phyloP scores from a whole-genome alignment of 2,797 vertebrate genomes.

The Ara ararauna region DNA sequence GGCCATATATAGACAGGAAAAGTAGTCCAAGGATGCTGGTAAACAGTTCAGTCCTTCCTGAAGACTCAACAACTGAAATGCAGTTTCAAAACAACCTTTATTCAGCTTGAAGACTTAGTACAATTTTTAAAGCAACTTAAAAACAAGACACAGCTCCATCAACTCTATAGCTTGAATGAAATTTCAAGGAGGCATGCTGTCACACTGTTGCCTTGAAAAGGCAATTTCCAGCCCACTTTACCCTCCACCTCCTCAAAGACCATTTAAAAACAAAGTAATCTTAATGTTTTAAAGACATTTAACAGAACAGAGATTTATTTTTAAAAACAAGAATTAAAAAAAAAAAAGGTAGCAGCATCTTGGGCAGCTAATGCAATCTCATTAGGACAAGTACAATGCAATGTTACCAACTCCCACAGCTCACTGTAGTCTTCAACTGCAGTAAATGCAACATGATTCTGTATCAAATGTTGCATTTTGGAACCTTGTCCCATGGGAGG shows the following conservation, averaged over 20 bases:
- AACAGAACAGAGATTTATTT: constrained; percentile 79
- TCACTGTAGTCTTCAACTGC: constrained; percentile 6
- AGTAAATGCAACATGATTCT: constrained; percentile 12
- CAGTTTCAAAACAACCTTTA: constrained; percentile 90
- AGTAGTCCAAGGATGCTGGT: background rate
- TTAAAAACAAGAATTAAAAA: constrained; percentile 77
- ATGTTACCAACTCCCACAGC: constrained; percentile 43
- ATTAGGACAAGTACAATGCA: constrained; percentile 76
- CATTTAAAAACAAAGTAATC: constrained; percentile 77
- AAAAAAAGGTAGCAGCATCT: constrained; percentile 84
- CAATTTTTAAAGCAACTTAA: constrained; percentile 90
- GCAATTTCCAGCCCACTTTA: constrained; percentile 77
- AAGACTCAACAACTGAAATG: constrained; percentile 46
- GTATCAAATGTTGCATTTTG: constrained; percentile 71
- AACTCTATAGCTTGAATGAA: constrained; percentile 84
- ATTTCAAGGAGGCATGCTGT: constrained; percentile 80
- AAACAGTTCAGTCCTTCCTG: background rate
- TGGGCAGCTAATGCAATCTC: constrained; percentile 83
- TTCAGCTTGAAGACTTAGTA: constrained; percentile 94
- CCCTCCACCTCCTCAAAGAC: constrained; percentile 76
- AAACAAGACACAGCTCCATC: constrained; percentile 88
- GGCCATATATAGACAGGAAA: background rate
- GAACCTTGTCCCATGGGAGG: constrained; percentile 78
- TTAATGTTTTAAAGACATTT: constrained; percentile 82
- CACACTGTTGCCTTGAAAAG: constrained; percentile 79